Base-by-base conservation (phyloP, 2,888 invertebrate species). In the Leptinotarsa peninsularis region DNA sequence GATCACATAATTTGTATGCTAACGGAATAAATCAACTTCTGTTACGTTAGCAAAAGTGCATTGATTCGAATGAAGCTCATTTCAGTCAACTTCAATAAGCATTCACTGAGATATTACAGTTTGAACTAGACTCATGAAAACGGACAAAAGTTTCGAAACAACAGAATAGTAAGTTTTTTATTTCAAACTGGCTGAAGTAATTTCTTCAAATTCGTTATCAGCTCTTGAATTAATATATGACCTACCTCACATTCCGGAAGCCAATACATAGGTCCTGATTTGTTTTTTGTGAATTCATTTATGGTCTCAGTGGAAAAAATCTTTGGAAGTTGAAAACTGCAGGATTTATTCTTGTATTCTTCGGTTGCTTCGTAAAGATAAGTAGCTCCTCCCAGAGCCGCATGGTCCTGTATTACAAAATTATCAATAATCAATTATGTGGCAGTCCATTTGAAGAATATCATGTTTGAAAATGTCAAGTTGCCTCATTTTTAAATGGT, bases 381-480 rank as follows among this genome's bases (percentile, higher is more conserved):
- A 0, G 92, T 92, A 67, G 93, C 91, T 0, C 96, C 96, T 0
- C 95, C 94, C 85, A 95, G 91, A 0, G 94, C 94, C 0, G 94
- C 91, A 84, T 96, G 96, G 86, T 96, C 96, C 88, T 95, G 95
- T 10, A 96, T n/a, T 5, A 63, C 15, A 33, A 63, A 33, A n/a
- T n/a, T 3, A 10, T n/a, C 33, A 17, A 2, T 4, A 15, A 33
- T 63, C 3, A 52, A 52, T 15, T 52, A 52, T 15, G 15, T 52
- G 52, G 15, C 10, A 17, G 17, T 4, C 58, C 18, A 18, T 58
- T n/a, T 21, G n/a, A 4, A n/a, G 23, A 58, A n/a, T 13, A 18
- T 58, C n/a, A n/a, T 21, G n/a, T 43, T 66, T 66, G 66, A 7
- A 33, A 33, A 2, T 33, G 2, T 7, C 33, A 33, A 33, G 2